These are phyloP conservation scores for Drosophila merina DNA, from an alignment of 2,888 invertebrate genomes.

Conservation along the genomic window DNA sequence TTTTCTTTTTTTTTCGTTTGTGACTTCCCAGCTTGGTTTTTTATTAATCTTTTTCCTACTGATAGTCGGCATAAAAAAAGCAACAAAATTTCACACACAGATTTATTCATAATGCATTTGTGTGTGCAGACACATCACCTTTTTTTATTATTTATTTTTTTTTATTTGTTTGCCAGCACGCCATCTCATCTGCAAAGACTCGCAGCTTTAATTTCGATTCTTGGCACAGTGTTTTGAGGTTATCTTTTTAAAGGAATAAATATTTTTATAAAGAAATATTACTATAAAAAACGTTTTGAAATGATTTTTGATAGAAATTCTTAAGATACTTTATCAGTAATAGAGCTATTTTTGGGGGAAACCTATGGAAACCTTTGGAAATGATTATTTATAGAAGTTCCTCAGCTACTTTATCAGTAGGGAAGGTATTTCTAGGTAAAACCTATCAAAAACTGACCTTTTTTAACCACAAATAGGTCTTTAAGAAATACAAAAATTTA, in stretches of 20 bases:
- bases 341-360: neutral
- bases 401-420: neutral
- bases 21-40: neutral
- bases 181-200: constrained; percentile 4
- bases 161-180: neutral
- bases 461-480: neutral
- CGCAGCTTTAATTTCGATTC: constrained; percentile 9
- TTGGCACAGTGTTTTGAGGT: neutral
- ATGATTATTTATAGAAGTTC: neutral
- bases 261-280: neutral
- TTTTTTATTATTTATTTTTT: neutral
- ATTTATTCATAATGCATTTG: neutral
- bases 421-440: neutral
- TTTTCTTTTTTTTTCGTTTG: neutral
- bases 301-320: neutral
- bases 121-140: constrained; percentile 3
- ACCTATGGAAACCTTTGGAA: neutral
- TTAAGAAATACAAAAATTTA: neutral
- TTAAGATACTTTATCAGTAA: neutral
- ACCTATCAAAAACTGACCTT: neutral
- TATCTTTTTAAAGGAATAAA: neutral
- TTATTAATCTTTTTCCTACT: neutral
- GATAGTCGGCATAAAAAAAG: neutral
- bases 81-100: neutral
- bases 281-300: neutral